Evolutionary conservation across 2,888 invertebrate genomes (phyloP).

Genomic region (Dasypogon diadema): DNA sequence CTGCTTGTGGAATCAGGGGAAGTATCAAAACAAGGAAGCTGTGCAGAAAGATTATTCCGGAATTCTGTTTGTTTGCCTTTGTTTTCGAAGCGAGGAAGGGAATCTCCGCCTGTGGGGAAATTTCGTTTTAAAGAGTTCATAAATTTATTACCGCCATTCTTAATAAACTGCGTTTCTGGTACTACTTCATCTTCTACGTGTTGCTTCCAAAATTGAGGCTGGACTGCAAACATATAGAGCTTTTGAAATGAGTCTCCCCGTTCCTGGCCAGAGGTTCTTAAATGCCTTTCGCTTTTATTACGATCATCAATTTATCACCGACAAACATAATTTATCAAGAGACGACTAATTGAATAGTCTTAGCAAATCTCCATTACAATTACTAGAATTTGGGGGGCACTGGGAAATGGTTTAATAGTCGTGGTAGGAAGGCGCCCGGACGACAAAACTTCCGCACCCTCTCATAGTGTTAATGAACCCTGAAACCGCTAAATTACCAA

Average conservation of each 20-base stretch:
- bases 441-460: not conserved
- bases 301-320: no score
- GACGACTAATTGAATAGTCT: not conserved
- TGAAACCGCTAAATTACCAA: conserved; percentile 43
- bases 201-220: no score
- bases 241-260: no score
- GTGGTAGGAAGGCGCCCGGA: not conserved
- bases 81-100: not conserved
- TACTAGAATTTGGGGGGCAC: not conserved
- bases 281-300: no score
- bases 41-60: not conserved
- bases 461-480: conserved; percentile 22
- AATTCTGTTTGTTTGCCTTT: not conserved
- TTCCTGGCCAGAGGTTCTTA: no score
- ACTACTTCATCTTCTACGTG: no score
- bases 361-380: not conserved
- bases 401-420: not conserved
- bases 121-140: not conserved
- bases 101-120: not conserved
- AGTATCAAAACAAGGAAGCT: not conserved
- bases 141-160: not conserved
- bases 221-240: no score
- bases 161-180: not conserved
- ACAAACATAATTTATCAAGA: not conserved
- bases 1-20: not conserved